Evolutionary conservation across 2,888 invertebrate species (phyloP).

Genomic region (Sthenelais limicola): DNA sequence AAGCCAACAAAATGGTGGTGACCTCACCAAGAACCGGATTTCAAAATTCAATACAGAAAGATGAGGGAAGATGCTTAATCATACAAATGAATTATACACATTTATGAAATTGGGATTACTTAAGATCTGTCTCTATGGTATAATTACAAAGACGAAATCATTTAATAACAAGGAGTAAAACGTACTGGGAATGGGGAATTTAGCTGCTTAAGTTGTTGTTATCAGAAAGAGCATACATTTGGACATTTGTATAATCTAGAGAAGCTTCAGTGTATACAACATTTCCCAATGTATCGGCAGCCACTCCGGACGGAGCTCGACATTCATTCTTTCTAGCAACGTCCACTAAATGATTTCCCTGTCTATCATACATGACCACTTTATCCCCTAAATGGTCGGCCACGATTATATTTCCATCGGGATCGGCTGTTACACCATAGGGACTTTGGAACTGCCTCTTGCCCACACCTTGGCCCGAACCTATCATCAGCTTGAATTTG

Average conservation of each 20-base stretch:
- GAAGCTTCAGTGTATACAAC: constrained; percentile 46
- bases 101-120: too few relatives aligned
- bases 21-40: too few relatives aligned
- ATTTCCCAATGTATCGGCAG: constrained; percentile 43
- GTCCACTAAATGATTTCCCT: constrained; percentile 7
- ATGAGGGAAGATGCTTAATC: too few relatives aligned
- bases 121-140: too few relatives aligned
- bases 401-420: constrained; percentile 44
- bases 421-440: constrained; percentile 46
- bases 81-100: too few relatives aligned
- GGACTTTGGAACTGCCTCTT: constrained; percentile 49
- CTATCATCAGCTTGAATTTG: constrained; percentile 43
- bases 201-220: background rate
- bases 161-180: too few relatives aligned
- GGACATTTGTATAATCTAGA: constrained; percentile 34
- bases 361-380: constrained; percentile 4
- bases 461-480: constrained; percentile 46
- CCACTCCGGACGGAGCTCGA: constrained; percentile 44
- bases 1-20: too few relatives aligned
- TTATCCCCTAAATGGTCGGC: constrained; percentile 45
- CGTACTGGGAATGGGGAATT: too few relatives aligned
- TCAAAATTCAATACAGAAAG: too few relatives aligned
- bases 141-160: too few relatives aligned
- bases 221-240: constrained; percentile 21
- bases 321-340: constrained; percentile 37